phyloP scores from a whole-genome alignment of 1,140 invertebrate species.

The Drosophila leontia region DNA sequence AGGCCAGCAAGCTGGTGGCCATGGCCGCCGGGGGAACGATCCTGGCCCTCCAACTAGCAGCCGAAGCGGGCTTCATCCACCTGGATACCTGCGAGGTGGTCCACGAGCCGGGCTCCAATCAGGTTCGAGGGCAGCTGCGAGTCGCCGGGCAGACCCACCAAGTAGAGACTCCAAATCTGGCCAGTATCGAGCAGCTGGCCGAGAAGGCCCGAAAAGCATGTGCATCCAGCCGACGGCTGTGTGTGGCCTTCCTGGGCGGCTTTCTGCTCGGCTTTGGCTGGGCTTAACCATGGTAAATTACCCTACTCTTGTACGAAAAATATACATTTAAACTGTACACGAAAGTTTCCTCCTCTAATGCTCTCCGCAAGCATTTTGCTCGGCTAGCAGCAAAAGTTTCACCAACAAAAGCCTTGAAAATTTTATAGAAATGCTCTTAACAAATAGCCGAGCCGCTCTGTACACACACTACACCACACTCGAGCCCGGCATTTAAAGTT shows the following conservation, averaged over 20 bases:
- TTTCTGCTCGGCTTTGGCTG: slow-evolving; percentile 60
- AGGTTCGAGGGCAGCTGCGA: neutral
- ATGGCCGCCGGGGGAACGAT: slow-evolving; percentile 26
- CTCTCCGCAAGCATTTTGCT: slow-evolving; percentile 1
- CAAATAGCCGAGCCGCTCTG: slow-evolving; percentile 36
- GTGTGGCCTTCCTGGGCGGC: slow-evolving; percentile 48
- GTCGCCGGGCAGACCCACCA: neutral
- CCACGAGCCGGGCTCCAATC: neutral
- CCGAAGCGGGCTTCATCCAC: slow-evolving; percentile 25
- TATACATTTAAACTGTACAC: slow-evolving; percentile 24
- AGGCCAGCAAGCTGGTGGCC: slow-evolving; percentile 46
- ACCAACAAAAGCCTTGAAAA: slow-evolving; percentile 44
- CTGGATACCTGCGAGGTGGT: slow-evolving; percentile 4
- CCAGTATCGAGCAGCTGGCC: neutral
- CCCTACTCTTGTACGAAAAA: neutral
- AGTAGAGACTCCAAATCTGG: neutral
- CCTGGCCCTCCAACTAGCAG: slow-evolving; percentile 29
- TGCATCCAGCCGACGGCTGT: slow-evolving; percentile 30
- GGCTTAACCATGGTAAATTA: slow-evolving; percentile 28
- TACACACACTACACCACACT: slow-evolving; percentile 6
- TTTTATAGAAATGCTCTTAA: slow-evolving; percentile 49
- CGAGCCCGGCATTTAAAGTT: slow-evolving; percentile 51
- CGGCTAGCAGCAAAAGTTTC: slow-evolving; percentile 24
- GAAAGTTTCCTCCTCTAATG: slow-evolving; percentile 12
- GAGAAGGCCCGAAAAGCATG: slow-evolving; percentile 8